These are phyloP conservation scores for Drosophila elegans DNA, from an alignment of 1,140 invertebrate species.

Conservation along the genomic window DNA sequence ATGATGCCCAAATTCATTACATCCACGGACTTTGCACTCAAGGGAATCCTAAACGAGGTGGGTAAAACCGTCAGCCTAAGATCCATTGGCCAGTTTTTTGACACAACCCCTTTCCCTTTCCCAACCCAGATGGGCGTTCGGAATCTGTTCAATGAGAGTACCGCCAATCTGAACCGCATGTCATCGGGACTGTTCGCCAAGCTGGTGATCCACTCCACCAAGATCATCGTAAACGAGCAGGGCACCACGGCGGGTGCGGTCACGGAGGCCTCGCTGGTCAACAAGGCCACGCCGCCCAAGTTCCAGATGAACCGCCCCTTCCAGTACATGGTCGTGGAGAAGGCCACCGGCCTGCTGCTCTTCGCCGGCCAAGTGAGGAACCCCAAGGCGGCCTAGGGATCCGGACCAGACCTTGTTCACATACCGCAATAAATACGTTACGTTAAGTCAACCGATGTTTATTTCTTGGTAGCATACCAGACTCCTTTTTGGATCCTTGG, in stretches of 20 bases:
- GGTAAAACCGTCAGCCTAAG: not conserved
- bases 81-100: not conserved
- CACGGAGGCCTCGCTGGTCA: constrained; percentile 85
- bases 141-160: constrained; percentile 88
- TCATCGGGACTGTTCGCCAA: constrained; percentile 86
- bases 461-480: not conserved
- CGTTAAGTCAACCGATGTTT: not conserved
- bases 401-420: constrained; percentile 25
- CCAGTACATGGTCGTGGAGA: constrained; percentile 88
- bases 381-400: constrained; percentile 56
- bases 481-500: not conserved
- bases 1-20: constrained; percentile 90
- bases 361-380: constrained; percentile 87
- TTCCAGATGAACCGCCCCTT: constrained; percentile 88
- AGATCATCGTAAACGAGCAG: constrained; percentile 93
- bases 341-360: constrained; percentile 86
- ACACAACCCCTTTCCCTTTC: not conserved
- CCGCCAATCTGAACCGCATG: constrained; percentile 88
- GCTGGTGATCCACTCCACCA: constrained; percentile 90
- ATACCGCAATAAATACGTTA: constrained; percentile 37
- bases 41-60: constrained; percentile 86
- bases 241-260: constrained; percentile 91
- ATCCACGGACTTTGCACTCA: constrained; percentile 88
- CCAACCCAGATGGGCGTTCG: constrained; percentile 88
- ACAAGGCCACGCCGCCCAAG: constrained; percentile 86